Percentiles rank a stretch among this genome's conserved stretches.
Evolutionary conservation across 2,888 invertebrate genomes (phyloP).

Genomic region (Cheilosia variabilis): DNA sequence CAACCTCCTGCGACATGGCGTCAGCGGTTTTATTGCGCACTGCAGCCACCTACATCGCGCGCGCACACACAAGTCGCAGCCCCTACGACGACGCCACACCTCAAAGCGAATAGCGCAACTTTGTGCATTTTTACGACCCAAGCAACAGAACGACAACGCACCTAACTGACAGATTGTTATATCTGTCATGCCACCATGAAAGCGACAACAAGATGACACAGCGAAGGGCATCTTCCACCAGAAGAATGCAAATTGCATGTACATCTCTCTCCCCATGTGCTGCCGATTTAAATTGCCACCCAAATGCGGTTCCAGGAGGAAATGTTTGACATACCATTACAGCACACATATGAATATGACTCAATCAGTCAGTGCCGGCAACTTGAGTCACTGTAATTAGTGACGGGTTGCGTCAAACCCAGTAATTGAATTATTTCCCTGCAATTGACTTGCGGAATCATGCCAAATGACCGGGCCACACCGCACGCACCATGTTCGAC

Average conservation of each 20-base stretch:
- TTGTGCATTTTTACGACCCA: constrained; percentile 41
- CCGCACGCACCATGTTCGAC: constrained; percentile 17
- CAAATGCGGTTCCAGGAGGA: constrained; percentile 60
- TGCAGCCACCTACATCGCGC: constrained; percentile 38
- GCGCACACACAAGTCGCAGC: not conserved
- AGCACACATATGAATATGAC: constrained; percentile 43
- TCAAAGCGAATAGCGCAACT: constrained; percentile 30
- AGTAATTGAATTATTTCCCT: constrained; percentile 73
- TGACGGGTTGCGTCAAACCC: constrained; percentile 49
- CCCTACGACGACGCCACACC: constrained; percentile 1
- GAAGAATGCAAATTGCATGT: constrained; percentile 56
- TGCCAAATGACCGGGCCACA: constrained; percentile 56
- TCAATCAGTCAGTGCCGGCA: constrained; percentile 62
- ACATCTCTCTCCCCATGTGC: constrained; percentile 43
- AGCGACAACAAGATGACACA: constrained; percentile 66
- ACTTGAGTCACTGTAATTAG: constrained; percentile 67
- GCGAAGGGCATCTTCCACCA: constrained; percentile 13
- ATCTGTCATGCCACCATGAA: constrained; percentile 71
- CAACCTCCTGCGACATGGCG: constrained; percentile 19
- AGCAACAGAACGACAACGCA: constrained; percentile 32
- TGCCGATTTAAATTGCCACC: constrained; percentile 70
- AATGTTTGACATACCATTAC: constrained; percentile 66
- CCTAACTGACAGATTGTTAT: constrained; percentile 62
- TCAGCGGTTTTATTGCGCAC: constrained; percentile 48
- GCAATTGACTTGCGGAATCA: constrained; percentile 70